Conservation (phyloP, 1,140 invertebrate species). For the Drosophila willistoni region DNA sequence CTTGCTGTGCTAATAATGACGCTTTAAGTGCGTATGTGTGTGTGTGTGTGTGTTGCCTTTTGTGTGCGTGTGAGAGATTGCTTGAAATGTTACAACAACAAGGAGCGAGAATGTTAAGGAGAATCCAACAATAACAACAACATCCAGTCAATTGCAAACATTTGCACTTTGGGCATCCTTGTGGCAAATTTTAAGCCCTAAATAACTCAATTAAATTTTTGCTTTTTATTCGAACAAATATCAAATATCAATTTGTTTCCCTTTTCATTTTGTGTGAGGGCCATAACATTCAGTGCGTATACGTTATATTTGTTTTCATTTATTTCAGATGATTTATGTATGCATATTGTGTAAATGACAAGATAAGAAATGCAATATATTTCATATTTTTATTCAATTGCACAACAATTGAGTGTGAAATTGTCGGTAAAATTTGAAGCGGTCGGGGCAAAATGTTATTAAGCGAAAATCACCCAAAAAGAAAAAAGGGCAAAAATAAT, state of each 20-base stretch:
- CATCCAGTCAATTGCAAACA: constrained; percentile 40
- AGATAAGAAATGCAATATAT: constrained; percentile 13
- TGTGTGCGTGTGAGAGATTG: constrained; percentile 20
- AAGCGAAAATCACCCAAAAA: neutral
- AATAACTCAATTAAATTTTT: constrained; percentile 59
- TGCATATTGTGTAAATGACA: constrained; percentile 5
- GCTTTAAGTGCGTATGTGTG: constrained; percentile 58
- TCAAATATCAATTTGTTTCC: constrained; percentile 68
- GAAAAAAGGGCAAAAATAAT: neutral
- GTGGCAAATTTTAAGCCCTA: constrained; percentile 31
- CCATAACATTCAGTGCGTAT: neutral
- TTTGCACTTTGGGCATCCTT: constrained; percentile 45
- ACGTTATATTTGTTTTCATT: constrained; percentile 9
- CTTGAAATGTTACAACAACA: constrained; percentile 58
- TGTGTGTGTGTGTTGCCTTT: constrained; percentile 32
- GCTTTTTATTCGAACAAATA: constrained; percentile 50
- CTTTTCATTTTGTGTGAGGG: constrained; percentile 21
- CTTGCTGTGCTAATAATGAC: constrained; percentile 77
- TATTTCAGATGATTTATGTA: constrained; percentile 5
- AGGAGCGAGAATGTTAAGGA: constrained; percentile 34
- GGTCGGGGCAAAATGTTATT: neutral
- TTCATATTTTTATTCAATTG: constrained; percentile 12
- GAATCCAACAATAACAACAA: neutral
- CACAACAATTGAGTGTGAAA: constrained; percentile 4
- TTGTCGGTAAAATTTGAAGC: neutral